phyloP scores from a whole-genome alignment of 2,113 vertebrate species.

The Phylloscopus trochilus region DNA sequence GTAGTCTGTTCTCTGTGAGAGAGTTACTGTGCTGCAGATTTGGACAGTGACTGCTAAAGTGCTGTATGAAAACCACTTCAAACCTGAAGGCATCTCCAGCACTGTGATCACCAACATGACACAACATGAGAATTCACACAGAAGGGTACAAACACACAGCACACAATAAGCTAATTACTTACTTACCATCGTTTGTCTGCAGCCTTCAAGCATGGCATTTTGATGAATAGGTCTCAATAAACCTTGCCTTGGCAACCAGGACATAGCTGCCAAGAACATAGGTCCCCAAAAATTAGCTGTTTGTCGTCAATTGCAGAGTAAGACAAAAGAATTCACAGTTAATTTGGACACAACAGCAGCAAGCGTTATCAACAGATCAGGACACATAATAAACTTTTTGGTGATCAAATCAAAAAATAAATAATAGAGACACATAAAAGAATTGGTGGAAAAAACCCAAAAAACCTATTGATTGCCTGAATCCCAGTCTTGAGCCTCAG shows the following conservation, averaged over 20 bases:
- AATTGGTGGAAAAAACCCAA: rapidly evolving
- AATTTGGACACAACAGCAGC: background rate
- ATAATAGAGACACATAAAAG: background rate
- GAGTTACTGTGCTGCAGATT: background rate
- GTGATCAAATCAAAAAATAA: background rate
- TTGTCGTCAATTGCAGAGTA: rapidly evolving
- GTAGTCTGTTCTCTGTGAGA: background rate
- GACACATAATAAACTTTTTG: background rate
- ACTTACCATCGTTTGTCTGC: background rate
- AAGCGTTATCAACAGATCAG: background rate
- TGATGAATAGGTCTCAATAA: background rate
- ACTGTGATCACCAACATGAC: rapidly evolving
- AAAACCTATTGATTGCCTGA: background rate
- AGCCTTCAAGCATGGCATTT: background rate
- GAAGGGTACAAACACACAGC: background rate
- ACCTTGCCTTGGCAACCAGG: background rate
- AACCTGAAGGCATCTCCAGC: background rate
- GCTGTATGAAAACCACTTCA: background rate
- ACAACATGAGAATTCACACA: background rate
- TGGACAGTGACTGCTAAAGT: background rate
- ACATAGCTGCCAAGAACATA: background rate
- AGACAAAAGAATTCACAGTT: background rate
- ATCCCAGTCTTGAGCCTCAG: rapidly evolving
- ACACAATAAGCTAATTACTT: rapidly evolving
- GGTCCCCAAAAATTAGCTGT: background rate